Evolutionary conservation across 1,140 invertebrate species (phyloP).

Genomic region (Pachypsylla venusta): DNA sequence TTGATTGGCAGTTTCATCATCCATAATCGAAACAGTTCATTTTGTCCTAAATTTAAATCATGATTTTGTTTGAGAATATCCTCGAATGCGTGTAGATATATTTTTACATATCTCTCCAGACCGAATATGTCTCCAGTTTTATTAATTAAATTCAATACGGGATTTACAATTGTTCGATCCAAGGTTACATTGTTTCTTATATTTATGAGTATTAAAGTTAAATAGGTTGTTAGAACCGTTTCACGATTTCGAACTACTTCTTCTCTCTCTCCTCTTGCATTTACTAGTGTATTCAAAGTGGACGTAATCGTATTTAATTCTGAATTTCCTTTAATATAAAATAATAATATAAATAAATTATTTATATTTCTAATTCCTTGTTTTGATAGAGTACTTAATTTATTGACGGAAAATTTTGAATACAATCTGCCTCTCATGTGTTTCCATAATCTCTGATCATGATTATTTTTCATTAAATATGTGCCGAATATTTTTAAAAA

Average conservation of each 20-base stretch:
- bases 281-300: background rate
- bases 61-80: background rate
- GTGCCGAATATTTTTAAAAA: background rate
- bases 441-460: conserved; percentile 32
- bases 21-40: background rate
- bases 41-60: background rate
- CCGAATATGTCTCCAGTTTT: background rate
- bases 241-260: background rate
- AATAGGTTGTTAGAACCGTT: background rate
- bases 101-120: background rate
- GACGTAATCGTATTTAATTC: background rate
- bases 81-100: background rate
- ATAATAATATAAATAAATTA: conserved; percentile 29
- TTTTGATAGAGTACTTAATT: conserved; percentile 32
- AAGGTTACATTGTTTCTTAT: background rate
- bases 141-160: background rate
- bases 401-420: conserved; percentile 34
- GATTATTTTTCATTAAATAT: background rate
- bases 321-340: background rate
- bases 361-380: conserved; percentile 34
- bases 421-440: conserved; percentile 35
- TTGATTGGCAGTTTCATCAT: background rate
- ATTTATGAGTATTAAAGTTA: background rate
- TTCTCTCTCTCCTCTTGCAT: background rate
- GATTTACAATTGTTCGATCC: background rate